Evolutionary conservation across 2,113 vertebrate genomes (phyloP).

Genomic region (Odobenus rosmarus): DNA sequence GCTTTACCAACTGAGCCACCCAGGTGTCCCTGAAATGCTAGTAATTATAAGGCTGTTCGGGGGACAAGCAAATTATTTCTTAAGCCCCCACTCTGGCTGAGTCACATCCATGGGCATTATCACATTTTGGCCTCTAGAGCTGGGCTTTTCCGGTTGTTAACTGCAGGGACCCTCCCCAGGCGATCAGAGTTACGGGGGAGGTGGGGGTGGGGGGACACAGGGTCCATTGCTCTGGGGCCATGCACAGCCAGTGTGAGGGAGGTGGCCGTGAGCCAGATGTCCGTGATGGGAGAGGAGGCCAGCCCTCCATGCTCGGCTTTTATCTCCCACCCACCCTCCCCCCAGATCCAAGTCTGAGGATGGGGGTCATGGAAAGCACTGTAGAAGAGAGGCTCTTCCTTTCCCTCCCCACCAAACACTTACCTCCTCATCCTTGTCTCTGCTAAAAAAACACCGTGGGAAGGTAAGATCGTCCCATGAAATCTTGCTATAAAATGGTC

Average conservation of each 20-base stretch:
- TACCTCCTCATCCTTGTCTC: background rate
- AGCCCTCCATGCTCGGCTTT: background rate
- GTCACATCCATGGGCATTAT: fast-evolving
- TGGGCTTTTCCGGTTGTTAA: background rate
- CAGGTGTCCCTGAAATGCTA: background rate
- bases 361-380: background rate
- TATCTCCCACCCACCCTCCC: background rate
- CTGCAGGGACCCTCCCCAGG: background rate
- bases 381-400: background rate
- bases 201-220: fast-evolving
- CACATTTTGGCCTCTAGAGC: background rate
- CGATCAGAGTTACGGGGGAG: background rate
- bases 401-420: background rate
- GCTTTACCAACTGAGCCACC: too few species aligned
- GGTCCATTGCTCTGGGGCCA: background rate
- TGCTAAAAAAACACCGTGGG: background rate
- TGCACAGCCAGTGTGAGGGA: background rate
- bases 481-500: constrained; percentile 36
- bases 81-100: background rate
- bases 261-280: background rate
- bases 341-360: background rate
- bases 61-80: background rate
- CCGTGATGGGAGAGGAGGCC: background rate
- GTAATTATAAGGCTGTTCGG: background rate
- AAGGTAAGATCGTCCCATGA: background rate